Conservation (phyloP, 2,888 invertebrate genomes). For the Eristalis tenax region DNA sequence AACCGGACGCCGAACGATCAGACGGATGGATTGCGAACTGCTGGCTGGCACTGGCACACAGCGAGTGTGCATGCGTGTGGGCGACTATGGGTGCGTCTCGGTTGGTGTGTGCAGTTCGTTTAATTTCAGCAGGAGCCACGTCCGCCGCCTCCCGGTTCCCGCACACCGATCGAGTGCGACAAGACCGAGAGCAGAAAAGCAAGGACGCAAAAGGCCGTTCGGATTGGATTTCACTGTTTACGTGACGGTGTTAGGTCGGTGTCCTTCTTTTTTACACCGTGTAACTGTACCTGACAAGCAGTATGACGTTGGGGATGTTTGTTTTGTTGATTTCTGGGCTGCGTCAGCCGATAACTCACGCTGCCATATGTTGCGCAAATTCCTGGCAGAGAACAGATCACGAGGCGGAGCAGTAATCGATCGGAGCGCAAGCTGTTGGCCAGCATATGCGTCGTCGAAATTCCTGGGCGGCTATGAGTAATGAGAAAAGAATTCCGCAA, state of each 20-base stretch:
- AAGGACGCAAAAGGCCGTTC: slow-evolving; percentile 68
- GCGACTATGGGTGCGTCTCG: slow-evolving; percentile 64
- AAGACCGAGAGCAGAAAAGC: slow-evolving; percentile 6
- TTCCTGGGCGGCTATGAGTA: background rate
- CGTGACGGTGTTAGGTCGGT: slow-evolving; percentile 67
- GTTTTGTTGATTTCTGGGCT: slow-evolving; percentile 2
- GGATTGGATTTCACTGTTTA: slow-evolving; percentile 68
- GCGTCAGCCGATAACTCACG: slow-evolving; percentile 38
- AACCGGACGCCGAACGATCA: slow-evolving; percentile 44
- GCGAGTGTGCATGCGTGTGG: slow-evolving; percentile 53
- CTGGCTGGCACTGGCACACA: slow-evolving; percentile 14
- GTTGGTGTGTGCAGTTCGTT: slow-evolving; percentile 51
- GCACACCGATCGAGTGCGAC: background rate
- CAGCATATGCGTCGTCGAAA: background rate
- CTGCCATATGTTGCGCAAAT: slow-evolving; percentile 65
- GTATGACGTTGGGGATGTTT: slow-evolving; percentile 3
- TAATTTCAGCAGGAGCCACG: slow-evolving; percentile 11
- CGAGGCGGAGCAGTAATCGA: slow-evolving; percentile 10
- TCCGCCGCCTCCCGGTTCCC: background rate
- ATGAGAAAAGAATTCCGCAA: background rate
- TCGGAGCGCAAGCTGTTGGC: background rate
- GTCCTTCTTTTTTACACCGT: slow-evolving; percentile 59
- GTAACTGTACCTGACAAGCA: slow-evolving; percentile 63
- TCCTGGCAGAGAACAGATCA: slow-evolving; percentile 43
- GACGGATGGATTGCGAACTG: slow-evolving; percentile 45